phyloP scores from a whole-genome alignment of 2,113 vertebrate genomes.

The Plecotus auritus region DNA sequence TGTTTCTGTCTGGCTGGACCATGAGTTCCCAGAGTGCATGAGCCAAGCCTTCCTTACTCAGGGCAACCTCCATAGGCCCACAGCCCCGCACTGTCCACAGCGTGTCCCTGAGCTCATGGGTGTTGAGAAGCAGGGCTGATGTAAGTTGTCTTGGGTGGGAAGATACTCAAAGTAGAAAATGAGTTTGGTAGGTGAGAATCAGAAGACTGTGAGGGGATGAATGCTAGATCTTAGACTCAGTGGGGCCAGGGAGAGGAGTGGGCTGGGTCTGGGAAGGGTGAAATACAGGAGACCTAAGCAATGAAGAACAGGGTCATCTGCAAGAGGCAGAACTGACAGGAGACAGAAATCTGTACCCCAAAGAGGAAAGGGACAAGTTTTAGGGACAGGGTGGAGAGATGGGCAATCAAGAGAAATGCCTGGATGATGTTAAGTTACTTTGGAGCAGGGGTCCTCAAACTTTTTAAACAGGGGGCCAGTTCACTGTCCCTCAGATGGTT shows the following conservation, averaged over 20 bases:
- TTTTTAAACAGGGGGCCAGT: too few relatives aligned
- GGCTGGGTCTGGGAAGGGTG: not conserved
- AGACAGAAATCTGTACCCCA: not conserved
- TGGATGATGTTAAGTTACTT: not conserved
- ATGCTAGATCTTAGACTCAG: not conserved
- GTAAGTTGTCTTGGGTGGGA: not conserved
- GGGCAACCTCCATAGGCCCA: accelerated
- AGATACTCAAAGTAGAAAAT: not conserved
- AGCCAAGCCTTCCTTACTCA: not conserved
- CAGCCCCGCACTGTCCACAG: accelerated
- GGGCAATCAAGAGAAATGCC: not conserved
- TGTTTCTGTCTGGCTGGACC: not conserved
- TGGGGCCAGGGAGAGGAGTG: not conserved
- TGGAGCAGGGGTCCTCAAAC: too few relatives aligned
- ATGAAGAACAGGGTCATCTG: not conserved
- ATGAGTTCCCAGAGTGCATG: not conserved
- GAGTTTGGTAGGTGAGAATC: not conserved
- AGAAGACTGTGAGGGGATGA: not conserved
- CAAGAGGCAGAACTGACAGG: not conserved
- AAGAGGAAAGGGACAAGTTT: not conserved
- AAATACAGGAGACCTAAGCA: not conserved
- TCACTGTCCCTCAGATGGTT: too few relatives aligned
- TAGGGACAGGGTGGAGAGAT: not conserved
- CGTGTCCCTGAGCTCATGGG: not conserved
- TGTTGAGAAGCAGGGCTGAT: not conserved